These are phyloP conservation scores for Seira ritae DNA, from an alignment of 2,888 invertebrate species.

Conservation along the genomic window DNA sequence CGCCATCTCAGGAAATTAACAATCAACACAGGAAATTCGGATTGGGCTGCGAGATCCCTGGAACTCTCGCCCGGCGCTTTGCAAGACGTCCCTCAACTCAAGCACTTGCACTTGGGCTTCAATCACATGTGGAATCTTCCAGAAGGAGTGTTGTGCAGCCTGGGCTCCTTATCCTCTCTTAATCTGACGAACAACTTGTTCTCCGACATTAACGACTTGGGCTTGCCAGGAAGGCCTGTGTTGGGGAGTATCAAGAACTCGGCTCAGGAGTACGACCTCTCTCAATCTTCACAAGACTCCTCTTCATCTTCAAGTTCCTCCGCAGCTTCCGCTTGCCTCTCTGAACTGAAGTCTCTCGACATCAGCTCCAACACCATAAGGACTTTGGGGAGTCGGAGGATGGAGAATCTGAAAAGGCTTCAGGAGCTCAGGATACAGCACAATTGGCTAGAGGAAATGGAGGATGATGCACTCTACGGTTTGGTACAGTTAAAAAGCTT, in stretches of 20 bases:
- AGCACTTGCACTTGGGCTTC: conserved; percentile 86
- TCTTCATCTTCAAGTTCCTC: conserved; percentile 33
- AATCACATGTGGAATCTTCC: conserved; percentile 90
- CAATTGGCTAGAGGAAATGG: conserved; percentile 85
- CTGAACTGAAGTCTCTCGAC: conserved; percentile 78
- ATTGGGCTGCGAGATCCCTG: conserved; percentile 87
- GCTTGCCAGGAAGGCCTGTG: conserved; percentile 78
- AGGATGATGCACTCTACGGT: conserved; percentile 85
- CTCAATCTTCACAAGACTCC: conserved; percentile 5
- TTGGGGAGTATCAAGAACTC: conserved; percentile 40
- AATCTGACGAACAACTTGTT: conserved; percentile 87
- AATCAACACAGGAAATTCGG: conserved; percentile 85
- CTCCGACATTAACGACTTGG: conserved; percentile 85
- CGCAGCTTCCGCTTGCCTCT: conserved; percentile 65
- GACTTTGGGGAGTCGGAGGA: conserved; percentile 83
- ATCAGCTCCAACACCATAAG: conserved; percentile 86
- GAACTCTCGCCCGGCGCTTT: conserved; percentile 86
- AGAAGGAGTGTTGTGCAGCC: conserved; percentile 83
- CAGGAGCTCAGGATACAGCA: conserved; percentile 84
- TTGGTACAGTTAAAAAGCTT: conserved; percentile 83
- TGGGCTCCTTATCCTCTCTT: conserved; percentile 81
- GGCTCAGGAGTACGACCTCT: conserved; percentile 6
- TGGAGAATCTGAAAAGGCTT: conserved; percentile 83
- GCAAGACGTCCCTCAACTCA: conserved; percentile 86
- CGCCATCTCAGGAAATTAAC: conserved; percentile 82